Evolutionary conservation across 2,888 invertebrate genomes (phyloP).

Genomic region (Neoaliturus tenellus): DNA sequence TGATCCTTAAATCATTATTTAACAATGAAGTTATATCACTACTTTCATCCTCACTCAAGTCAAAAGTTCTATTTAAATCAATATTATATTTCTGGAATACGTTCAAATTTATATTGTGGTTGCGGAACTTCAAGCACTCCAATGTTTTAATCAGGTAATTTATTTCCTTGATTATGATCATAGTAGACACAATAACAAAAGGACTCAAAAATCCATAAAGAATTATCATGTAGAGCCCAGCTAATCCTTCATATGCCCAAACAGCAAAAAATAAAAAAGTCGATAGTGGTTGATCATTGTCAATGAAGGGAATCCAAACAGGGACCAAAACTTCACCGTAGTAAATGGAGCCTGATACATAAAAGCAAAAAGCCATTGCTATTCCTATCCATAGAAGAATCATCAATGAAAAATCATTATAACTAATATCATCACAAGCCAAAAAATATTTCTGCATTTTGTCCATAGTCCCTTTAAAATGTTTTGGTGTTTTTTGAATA

Average conservation of each 20-base stretch:
- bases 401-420: neutral
- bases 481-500: neutral
- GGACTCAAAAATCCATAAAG: neutral
- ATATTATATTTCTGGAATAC: too few relatives aligned
- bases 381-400: neutral
- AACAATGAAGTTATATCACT: too few relatives aligned
- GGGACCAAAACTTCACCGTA: slow-evolving; percentile 8
- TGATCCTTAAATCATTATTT: too few relatives aligned
- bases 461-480: neutral
- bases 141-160: slow-evolving; percentile 1
- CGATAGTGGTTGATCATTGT: neutral
- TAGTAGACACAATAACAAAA: neutral
- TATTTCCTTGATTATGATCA: neutral
- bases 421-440: neutral
- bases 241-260: neutral
- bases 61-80: too few relatives aligned
- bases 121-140: neutral
- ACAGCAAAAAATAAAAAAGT: neutral
- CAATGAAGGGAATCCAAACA: slow-evolving; percentile 1
- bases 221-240: neutral
- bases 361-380: neutral
- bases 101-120: neutral
- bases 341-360: slow-evolving; percentile 2
- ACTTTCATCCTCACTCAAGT: too few relatives aligned
- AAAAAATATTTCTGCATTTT: neutral